Evolutionary conservation across 2,888 invertebrate genomes (phyloP), one percentile per base, ranked within the genome.

Genomic region (Pammene fasciana): DNA sequence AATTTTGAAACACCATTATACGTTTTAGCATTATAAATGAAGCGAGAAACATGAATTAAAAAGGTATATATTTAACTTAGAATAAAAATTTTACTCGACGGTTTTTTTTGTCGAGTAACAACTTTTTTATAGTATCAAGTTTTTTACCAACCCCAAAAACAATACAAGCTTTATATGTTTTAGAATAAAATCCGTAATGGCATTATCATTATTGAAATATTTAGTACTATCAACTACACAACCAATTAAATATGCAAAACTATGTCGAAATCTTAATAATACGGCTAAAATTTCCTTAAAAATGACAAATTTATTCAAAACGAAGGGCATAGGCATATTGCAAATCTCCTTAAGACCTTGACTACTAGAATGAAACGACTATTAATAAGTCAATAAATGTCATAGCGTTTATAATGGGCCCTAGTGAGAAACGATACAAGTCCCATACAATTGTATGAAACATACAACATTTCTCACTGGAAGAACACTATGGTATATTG

Each of bases 311-410:
- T 60, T 41, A 16, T 65, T 46, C 5, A 72, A 75, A 75, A 73
- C 74, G 75, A 76, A 75, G 76, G 74, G 78, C 76, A 77, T 73
- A 71, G 70, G 70, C 68, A 65, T 77, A 70, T 79, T 78, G 76
- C 78, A 79, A 77, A 77, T 77, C 74, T 81, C 26, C 26, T 1
- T 26, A 26, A 26, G 26, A 78, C 84, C 81, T 86, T 83, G 80
- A 72, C 14, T 61, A 76, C 48, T 50, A 75, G 78, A 75, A 80
- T 82, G 78, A 79, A 83, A 80, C 76, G 75, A 72, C 81, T 77
- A 79, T 80, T 76, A 80, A 78, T 82, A 79, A 74, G 75, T 76
- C 77, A 73, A 78, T 79, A 76, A 79, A 78, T 76, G 76, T 80
- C 79, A 75, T 80, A 79, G 78, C 78, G 76, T 76, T 75, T 76